Evolutionary conservation across 2,888 invertebrate genomes (phyloP).

Genomic region (Anticlea derivata): DNA sequence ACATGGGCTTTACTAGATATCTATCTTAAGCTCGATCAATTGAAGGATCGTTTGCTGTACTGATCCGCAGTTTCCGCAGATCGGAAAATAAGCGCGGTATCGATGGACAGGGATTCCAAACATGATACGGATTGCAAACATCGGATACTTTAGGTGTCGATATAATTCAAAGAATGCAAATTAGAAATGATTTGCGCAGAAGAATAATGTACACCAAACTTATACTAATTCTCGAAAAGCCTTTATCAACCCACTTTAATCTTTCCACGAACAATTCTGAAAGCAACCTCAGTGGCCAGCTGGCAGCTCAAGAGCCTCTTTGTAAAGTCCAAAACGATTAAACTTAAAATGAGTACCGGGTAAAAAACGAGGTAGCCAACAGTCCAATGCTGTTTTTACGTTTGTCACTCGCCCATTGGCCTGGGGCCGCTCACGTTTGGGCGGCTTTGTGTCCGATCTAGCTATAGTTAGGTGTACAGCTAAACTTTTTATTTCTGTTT

Average conservation of each 20-base stretch:
- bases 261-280: constrained; percentile 14
- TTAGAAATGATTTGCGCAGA: no score
- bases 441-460: constrained; percentile 31
- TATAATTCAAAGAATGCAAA: no score
- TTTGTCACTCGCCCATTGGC: constrained; percentile 35
- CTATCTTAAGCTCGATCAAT: no score
- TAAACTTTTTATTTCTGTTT: constrained; percentile 30
- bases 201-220: not conserved
- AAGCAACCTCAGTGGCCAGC: constrained; percentile 23
- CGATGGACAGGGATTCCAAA: no score
- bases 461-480: constrained; percentile 15
- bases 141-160: no score
- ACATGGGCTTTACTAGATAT: no score
- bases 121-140: no score
- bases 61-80: no score
- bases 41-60: no score
- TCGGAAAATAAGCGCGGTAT: no score
- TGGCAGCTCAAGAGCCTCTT: constrained; percentile 20
- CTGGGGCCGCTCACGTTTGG: constrained; percentile 31
- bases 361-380: constrained; percentile 20
- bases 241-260: constrained; percentile 15
- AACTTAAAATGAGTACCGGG: constrained; percentile 24
- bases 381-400: constrained; percentile 31
- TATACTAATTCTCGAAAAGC: not conserved
- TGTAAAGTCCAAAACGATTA: constrained; percentile 18